Evolutionary conservation across 2,888 invertebrate species (phyloP).

Genomic region (Pogonocherus hispidulus): DNA sequence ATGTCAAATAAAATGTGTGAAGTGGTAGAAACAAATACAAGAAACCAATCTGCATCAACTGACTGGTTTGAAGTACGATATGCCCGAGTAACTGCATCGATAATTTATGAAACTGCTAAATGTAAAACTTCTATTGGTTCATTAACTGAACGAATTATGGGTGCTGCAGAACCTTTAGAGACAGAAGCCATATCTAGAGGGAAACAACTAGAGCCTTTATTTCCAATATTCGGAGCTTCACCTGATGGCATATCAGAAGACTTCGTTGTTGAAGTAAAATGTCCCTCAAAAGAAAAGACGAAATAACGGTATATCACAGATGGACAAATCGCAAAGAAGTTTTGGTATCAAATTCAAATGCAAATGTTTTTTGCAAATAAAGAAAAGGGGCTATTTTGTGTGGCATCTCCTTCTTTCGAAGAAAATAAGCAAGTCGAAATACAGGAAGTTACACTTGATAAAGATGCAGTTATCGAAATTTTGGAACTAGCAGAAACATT

Average conservation of each 20-base stretch:
- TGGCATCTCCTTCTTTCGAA: conserved; percentile 11
- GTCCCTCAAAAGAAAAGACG: conserved; percentile 35
- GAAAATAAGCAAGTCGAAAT: background rate
- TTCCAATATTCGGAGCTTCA: conserved; percentile 45
- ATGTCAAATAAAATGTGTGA: no score
- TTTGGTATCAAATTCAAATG: conserved; percentile 1
- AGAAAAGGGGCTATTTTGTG: conserved; percentile 10
- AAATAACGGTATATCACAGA: background rate
- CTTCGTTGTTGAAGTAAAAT: conserved; percentile 46
- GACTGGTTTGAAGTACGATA: no score
- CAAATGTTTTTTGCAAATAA: conserved; percentile 13
- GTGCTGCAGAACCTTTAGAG: conserved; percentile 3
- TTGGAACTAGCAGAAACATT: no score
- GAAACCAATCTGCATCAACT: no score
- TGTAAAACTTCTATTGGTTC: background rate
- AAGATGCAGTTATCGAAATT: no score
- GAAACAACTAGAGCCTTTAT: conserved; percentile 1
- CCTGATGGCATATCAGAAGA: conserved; percentile 42
- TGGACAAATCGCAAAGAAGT: background rate
- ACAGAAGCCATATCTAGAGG: background rate
- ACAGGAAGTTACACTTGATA: no score
- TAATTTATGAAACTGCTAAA: conserved; percentile 6
- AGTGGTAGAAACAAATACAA: no score
- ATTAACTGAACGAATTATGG: conserved; percentile 5
- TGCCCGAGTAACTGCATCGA: conserved; percentile 1